Percentiles rank a stretch among this genome's conserved stretches.
Conservation (phyloP, 2,888 invertebrate genomes). For the Chamaedrilus cognettii region DNA sequence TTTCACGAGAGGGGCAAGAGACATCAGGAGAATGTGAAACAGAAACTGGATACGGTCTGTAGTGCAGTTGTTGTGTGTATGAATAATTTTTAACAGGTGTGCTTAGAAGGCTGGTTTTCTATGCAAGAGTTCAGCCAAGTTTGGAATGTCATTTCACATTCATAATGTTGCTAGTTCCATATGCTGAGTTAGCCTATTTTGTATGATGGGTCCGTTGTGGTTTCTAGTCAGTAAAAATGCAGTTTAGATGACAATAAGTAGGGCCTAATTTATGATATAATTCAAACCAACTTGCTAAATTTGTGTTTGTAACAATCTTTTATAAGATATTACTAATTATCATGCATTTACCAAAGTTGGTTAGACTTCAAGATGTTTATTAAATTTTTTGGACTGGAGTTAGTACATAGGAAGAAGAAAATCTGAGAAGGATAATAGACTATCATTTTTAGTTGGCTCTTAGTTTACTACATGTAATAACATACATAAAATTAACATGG, state of each 20-base stretch:
- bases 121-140: neutral
- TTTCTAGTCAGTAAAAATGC: no score
- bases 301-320: no score
- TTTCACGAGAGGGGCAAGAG: slow-evolving; percentile 93
- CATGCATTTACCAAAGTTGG: no score
- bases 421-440: no score
- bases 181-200: neutral
- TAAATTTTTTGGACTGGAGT: no score
- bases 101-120: neutral
- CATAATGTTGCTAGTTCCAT: neutral
- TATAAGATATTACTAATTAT: no score
- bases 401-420: no score
- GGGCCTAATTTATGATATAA: neutral
- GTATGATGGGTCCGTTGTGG: neutral
- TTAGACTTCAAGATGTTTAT: no score
- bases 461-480: no score
- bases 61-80: neutral
- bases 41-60: slow-evolving; percentile 73
- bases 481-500: no score
- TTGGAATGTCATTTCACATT: neutral
- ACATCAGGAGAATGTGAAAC: slow-evolving; percentile 89
- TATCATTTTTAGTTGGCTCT: no score
- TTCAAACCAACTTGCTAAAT: neutral
- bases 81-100: neutral
- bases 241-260: neutral